A percentile compares a stretch with the other conserved stretches of the same genome.
These are phyloP conservation scores for Trematocara unimaculatum DNA, from an alignment of 2,113 vertebrate species.

Conservation along the genomic window DNA sequence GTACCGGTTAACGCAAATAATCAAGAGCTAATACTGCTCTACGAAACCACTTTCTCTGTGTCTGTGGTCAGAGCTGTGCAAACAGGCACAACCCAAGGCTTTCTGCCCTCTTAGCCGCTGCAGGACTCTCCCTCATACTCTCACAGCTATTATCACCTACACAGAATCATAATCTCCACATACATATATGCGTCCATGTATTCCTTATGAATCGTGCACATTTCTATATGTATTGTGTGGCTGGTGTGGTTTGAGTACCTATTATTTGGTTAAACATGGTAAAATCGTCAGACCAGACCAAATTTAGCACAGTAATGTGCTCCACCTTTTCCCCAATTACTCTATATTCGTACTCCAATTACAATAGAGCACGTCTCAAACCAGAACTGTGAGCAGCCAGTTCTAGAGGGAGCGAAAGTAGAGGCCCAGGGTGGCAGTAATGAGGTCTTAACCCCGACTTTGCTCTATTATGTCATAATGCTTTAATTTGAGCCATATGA, in stretches of 20 bases:
- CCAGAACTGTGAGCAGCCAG: slow-evolving; percentile 51
- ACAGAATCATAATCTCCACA: not conserved
- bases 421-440: slow-evolving; percentile 63
- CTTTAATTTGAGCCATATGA: slow-evolving; percentile 71
- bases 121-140: slow-evolving; percentile 13
- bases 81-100: slow-evolving; percentile 39
- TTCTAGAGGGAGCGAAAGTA: slow-evolving; percentile 56
- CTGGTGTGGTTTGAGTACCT: slow-evolving; percentile 42
- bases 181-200: not conserved
- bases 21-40: slow-evolving; percentile 64
- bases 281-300: slow-evolving; percentile 27
- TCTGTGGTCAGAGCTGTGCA: slow-evolving; percentile 60
- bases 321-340: slow-evolving; percentile 46
- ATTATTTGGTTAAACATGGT: slow-evolving; percentile 53
- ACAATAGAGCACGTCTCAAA: slow-evolving; percentile 50
- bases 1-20: slow-evolving; percentile 68
- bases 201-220: not conserved
- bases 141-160: slow-evolving; percentile 21
- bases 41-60: slow-evolving; percentile 62
- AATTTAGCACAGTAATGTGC: slow-evolving; percentile 30
- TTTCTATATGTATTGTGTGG: not conserved
- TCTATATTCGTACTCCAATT: slow-evolving; percentile 59
- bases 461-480: slow-evolving; percentile 69
- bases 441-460: slow-evolving; percentile 67
- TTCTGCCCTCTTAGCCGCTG: slow-evolving; percentile 14